Conservation (phyloP, 1,140 invertebrate genomes). For the Macrosteles quadrilineatus region DNA sequence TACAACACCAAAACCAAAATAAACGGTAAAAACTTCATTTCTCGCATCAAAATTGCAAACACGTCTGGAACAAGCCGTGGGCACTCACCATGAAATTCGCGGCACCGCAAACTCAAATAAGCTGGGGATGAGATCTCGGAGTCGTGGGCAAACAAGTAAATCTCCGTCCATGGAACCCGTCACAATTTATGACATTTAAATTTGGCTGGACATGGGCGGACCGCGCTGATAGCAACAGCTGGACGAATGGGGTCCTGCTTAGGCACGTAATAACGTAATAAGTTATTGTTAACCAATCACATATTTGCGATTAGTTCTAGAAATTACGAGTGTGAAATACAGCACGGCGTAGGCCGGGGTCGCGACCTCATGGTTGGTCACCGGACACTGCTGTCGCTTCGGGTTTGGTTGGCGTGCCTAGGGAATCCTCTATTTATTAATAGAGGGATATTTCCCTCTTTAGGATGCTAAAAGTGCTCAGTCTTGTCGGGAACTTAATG, state of each 20-base stretch:
- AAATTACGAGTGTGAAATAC: slow-evolving; percentile 25
- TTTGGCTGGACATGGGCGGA: slow-evolving; percentile 1
- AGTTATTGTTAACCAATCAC: slow-evolving; percentile 27
- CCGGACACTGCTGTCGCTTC: not conserved
- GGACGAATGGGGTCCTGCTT: slow-evolving; percentile 5
- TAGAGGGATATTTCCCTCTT: no score
- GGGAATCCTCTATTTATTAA: no score
- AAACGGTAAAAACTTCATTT: no score
- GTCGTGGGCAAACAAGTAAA: not conserved
- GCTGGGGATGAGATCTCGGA: not conserved
- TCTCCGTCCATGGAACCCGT: not conserved
- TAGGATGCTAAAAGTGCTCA: no score
- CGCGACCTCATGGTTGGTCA: not conserved
- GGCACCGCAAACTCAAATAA: slow-evolving; percentile 4
- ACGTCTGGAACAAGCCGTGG: no score
- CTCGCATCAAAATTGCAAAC: no score
- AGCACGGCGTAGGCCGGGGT: not conserved
- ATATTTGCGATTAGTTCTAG: slow-evolving; percentile 25
- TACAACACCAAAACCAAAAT: no score
- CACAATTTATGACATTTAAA: slow-evolving; percentile 11
- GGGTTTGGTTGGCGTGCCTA: no score
- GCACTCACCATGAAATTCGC: not conserved
- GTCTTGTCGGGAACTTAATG: no score
- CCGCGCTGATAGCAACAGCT: not conserved
- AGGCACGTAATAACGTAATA: slow-evolving; percentile 24